Percentiles rank a stretch among this genome's conserved stretches.
Conservation (phyloP, 2,888 invertebrate genomes). For the Ectemnius cavifrons region DNA sequence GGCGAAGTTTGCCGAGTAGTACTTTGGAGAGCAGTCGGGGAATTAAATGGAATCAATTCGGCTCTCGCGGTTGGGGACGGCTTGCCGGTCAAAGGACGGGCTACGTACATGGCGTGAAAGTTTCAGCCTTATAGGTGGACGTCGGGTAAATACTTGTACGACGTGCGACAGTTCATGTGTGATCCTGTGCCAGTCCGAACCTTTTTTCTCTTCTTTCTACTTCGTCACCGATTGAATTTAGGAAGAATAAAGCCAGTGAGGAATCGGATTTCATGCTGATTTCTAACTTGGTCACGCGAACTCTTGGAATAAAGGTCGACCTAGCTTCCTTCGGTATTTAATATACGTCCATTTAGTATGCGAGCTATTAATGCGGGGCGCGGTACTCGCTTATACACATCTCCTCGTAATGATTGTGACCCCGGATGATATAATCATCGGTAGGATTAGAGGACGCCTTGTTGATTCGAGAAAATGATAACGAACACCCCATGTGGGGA, state of each 20-base stretch:
- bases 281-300: conserved; percentile 13
- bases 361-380: no score
- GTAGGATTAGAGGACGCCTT: not conserved
- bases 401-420: not conserved
- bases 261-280: not conserved
- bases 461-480: not conserved
- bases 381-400: not conserved
- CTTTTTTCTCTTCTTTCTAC: no score
- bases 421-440: not conserved
- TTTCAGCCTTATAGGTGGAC: conserved; percentile 59
- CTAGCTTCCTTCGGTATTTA: conserved; percentile 2
- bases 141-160: not conserved
- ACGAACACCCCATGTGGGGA: no score
- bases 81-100: conserved; percentile 38
- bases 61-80: not conserved
- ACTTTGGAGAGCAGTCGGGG: no score
- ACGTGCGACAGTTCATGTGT: no score
- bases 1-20: no score
- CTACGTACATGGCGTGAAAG: conserved; percentile 73
- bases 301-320: conserved; percentile 19
- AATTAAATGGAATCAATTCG: conserved; percentile 40
- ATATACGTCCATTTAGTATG: not conserved
- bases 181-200: no score
- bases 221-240: no score
- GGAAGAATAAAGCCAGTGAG: no score